Percentiles rank a stretch among this genome's conserved stretches.
Conservation (phyloP, 2,888 invertebrate genomes). For the Caenorhabditis drosophilae region DNA sequence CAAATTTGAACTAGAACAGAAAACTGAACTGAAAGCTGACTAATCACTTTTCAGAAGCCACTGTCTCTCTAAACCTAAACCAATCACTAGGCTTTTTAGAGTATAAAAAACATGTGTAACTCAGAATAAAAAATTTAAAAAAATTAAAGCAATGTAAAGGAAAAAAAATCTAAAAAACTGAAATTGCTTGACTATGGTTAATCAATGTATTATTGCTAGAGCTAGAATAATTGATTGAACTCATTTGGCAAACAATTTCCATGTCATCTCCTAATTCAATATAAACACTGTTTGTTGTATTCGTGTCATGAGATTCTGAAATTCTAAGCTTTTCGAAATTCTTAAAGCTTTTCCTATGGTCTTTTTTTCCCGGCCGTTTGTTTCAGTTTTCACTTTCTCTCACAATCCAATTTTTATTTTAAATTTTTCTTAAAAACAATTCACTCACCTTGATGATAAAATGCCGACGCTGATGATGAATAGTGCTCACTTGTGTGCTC, state of each 20-base stretch:
- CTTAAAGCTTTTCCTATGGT: no score
- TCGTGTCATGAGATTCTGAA: slow-evolving; percentile 1
- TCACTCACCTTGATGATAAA: slow-evolving; percentile 33
- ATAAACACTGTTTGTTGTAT: slow-evolving; percentile 33
- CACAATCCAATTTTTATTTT: neutral
- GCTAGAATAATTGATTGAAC: neutral
- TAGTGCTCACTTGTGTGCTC: slow-evolving; percentile 28
- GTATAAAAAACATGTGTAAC: no score
- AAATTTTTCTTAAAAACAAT: slow-evolving; percentile 17
- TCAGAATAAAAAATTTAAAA: no score
- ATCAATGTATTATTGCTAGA: neutral
- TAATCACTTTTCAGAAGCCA: no score
- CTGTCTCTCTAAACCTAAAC: no score
- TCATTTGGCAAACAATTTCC: slow-evolving; percentile 32
- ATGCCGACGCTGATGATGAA: slow-evolving; percentile 13
- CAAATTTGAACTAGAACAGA: no score
- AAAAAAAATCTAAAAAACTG: slow-evolving; percentile 23
- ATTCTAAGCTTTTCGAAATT: no score
- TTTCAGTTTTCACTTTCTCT: slow-evolving; percentile 10
- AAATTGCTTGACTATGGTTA: neutral
- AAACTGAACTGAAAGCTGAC: no score
- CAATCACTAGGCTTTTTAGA: no score
- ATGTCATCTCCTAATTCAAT: slow-evolving; percentile 42
- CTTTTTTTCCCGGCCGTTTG: no score
- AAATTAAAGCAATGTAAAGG: no score